A percentile compares a stretch with the other conserved stretches of the same genome.
phyloP scores from a whole-genome alignment of 2,888 invertebrate species.

The Napeogenes inachia region DNA sequence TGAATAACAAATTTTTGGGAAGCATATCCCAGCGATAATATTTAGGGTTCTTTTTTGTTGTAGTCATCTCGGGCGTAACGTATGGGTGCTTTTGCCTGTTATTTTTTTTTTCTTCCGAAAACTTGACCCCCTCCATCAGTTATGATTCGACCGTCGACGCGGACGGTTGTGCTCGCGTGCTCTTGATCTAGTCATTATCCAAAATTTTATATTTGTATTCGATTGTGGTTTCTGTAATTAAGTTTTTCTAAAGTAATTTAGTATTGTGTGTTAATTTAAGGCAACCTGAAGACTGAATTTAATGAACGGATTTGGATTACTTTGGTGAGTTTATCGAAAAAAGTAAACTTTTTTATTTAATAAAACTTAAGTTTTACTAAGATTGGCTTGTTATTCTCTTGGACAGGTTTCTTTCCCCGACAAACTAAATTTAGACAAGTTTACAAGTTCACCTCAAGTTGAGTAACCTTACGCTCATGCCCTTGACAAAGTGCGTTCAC shows the following conservation, averaged over 20 bases:
- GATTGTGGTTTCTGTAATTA: constrained; percentile 32
- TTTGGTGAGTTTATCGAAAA: constrained; percentile 57
- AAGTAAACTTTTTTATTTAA: constrained; percentile 23
- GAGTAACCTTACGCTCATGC: constrained; percentile 27
- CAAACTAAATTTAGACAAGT: constrained; percentile 29
- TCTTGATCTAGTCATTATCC: constrained; percentile 74
- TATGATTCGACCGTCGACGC: constrained; percentile 69
- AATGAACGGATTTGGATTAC: constrained; percentile 75
- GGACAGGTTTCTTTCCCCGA: constrained; percentile 24
- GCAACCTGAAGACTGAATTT: constrained; percentile 44
- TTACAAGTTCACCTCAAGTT: constrained; percentile 30
- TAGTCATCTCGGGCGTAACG: constrained; percentile 73
- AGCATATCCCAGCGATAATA: constrained; percentile 57
- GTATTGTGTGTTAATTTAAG: constrained; percentile 42
- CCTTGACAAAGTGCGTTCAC: constrained; percentile 25
- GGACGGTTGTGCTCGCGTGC: constrained; percentile 62
- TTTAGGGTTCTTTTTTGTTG: constrained; percentile 76
- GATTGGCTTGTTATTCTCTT: background rate
- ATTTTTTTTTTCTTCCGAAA: constrained; percentile 66
- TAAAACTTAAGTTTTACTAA: constrained; percentile 14
- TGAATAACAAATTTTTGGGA: constrained; percentile 52
- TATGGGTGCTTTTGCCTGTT: constrained; percentile 71
- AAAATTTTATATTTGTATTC: constrained; percentile 49
- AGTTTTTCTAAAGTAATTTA: constrained; percentile 37
- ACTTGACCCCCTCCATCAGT: constrained; percentile 70